Percentiles rank a stretch among this genome's conserved stretches.
Evolutionary conservation across 2,797 vertebrate species (phyloP).

Genomic region (Vespertilio murinus): DNA sequence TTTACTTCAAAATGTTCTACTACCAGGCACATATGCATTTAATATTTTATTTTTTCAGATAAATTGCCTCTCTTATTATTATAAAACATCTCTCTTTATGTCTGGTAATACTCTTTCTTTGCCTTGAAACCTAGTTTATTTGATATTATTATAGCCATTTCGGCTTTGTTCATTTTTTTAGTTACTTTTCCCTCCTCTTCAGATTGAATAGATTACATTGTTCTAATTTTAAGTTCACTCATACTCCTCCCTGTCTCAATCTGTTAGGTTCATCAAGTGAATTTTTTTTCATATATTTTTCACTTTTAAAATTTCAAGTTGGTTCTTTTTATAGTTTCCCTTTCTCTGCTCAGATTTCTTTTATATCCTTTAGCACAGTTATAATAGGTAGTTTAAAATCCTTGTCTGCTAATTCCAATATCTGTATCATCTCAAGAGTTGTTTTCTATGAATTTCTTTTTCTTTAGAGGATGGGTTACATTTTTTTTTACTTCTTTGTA

Average conservation of each 20-base stretch:
- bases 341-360: conserved; percentile 5
- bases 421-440: not conserved
- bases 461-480: not conserved
- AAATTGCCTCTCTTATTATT: not conserved
- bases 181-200: not conserved
- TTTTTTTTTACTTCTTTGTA: not conserved
- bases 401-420: not conserved
- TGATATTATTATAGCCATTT: not conserved
- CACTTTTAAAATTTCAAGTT: conserved; percentile 24
- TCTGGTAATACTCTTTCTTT: not conserved
- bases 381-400: not conserved
- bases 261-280: not conserved
- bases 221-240: not conserved
- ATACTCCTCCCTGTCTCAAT: not conserved
- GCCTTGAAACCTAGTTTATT: not conserved
- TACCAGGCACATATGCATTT: not conserved
- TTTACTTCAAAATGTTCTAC: conserved; percentile 22
- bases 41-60: conserved; percentile 20
- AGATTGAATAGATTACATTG: not conserved
- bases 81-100: not conserved
- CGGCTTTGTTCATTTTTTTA: not conserved
- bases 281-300: conserved; percentile 40
- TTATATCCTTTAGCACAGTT: not conserved
- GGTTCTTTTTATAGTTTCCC: not conserved
- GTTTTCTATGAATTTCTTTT: not conserved